These are phyloP conservation scores for Ptilorrhoa leucosticta DNA, from an alignment of 2,113 vertebrate species.

Conservation along the genomic window DNA sequence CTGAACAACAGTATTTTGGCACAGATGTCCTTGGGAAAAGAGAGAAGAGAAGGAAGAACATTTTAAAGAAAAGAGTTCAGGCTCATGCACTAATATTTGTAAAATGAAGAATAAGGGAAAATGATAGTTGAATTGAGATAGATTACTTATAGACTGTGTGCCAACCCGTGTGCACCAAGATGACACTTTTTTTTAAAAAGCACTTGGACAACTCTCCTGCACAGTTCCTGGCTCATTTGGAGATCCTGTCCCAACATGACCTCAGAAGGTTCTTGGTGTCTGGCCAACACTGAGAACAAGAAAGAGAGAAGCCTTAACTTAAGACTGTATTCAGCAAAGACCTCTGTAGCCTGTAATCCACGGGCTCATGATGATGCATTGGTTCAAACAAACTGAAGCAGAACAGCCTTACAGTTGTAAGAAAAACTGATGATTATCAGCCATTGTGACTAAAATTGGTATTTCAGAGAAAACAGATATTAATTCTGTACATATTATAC, in stretches of 20 bases:
- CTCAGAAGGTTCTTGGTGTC: neutral
- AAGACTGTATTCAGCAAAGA: neutral
- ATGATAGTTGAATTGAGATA: neutral
- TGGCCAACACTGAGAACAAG: neutral
- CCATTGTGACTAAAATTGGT: neutral
- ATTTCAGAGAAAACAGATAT: neutral
- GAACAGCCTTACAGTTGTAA: neutral
- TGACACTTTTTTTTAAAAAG: neutral
- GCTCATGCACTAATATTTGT: neutral
- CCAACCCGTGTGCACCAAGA: neutral
- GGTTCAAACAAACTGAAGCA: neutral
- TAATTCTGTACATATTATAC: neutral
- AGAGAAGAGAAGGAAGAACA: neutral
- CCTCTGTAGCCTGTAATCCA: neutral
- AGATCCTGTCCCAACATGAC: neutral
- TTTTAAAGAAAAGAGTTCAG: neutral
- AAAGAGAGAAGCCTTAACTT: neutral
- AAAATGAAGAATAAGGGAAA: neutral
- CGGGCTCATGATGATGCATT: neutral
- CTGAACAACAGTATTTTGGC: neutral
- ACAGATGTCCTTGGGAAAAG: neutral
- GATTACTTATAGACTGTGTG: neutral
- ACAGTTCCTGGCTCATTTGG: neutral
- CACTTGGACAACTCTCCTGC: neutral
- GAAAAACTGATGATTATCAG: neutral